These are phyloP conservation scores for Neogale vison DNA, from an alignment of 2,113 vertebrate genomes.

Conservation along the genomic window DNA sequence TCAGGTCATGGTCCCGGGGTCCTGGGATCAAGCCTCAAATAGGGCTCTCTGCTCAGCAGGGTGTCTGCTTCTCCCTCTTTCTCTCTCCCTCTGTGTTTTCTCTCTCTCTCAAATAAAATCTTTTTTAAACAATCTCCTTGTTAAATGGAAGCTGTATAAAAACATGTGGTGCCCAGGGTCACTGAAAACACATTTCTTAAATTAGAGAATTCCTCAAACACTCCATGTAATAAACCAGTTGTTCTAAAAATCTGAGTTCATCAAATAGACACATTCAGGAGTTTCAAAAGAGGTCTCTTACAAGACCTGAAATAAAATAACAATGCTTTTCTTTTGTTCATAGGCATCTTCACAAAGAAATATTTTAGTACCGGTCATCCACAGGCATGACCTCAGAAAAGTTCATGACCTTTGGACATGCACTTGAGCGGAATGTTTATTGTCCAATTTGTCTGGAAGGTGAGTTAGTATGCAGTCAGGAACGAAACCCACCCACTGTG, in stretches of 20 bases:
- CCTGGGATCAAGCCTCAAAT: too few relatives aligned
- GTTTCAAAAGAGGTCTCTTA: background rate
- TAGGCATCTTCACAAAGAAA: background rate
- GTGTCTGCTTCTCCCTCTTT: too few relatives aligned
- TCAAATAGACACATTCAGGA: background rate
- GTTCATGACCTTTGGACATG: too few relatives aligned
- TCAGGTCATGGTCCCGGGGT: too few relatives aligned
- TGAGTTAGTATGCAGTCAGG: background rate
- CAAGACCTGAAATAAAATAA: background rate
- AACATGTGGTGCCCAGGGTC: background rate
- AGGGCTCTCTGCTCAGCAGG: too few relatives aligned
- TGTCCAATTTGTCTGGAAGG: background rate
- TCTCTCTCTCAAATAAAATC: too few relatives aligned
- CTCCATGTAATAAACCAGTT: background rate
- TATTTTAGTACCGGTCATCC: background rate
- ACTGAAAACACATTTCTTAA: background rate
- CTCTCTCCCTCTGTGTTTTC: too few relatives aligned
- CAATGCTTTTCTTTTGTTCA: background rate
- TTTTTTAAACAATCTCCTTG: background rate
- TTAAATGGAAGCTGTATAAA: background rate
- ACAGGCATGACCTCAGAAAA: background rate
- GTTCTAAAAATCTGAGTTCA: background rate
- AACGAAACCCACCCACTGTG: background rate
- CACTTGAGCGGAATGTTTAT: background rate
- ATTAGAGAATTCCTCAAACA: background rate